Evolutionary conservation across 1,140 invertebrate species (phyloP).

Genomic region (Drosophila simulans): DNA sequence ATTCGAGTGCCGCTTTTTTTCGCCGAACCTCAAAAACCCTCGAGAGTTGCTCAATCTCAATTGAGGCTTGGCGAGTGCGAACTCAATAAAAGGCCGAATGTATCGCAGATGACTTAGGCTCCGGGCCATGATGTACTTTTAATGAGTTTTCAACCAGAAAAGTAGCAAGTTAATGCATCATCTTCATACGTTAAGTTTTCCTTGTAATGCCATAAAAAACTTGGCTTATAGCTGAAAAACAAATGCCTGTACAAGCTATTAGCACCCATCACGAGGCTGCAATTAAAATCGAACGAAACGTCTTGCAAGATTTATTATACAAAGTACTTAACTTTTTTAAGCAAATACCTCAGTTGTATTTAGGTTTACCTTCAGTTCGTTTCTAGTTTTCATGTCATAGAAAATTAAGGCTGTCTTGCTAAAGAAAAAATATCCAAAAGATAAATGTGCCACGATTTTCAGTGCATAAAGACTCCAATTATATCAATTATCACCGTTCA

Average conservation of each 20-base stretch:
- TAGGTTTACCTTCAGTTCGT: not conserved
- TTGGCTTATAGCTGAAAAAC: not conserved
- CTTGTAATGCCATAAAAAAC: slow-evolving; percentile 7
- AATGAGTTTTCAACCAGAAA: slow-evolving; percentile 39
- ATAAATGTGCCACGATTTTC: not conserved
- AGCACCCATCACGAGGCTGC: slow-evolving; percentile 1
- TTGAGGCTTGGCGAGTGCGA: slow-evolving; percentile 31
- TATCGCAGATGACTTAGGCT: slow-evolving; percentile 21
- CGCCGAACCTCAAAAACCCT: slow-evolving; percentile 21
- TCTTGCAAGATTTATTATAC: not conserved
- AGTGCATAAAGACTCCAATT: not conserved
- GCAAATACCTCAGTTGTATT: not conserved
- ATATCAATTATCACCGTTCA: not conserved
- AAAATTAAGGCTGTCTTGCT: no score
- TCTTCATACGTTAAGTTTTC: slow-evolving; percentile 28
- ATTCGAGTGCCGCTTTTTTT: slow-evolving; percentile 28
- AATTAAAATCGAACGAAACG: slow-evolving; percentile 19
- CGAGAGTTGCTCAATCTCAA: slow-evolving; percentile 22
- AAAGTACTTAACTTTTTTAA: not conserved
- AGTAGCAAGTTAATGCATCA: slow-evolving; percentile 57
- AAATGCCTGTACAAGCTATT: slow-evolving; percentile 21
- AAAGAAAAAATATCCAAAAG: not conserved
- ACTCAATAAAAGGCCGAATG: slow-evolving; percentile 34
- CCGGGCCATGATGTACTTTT: slow-evolving; percentile 31
- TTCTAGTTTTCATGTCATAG: no score